Evolutionary conservation across 2,888 invertebrate species (phyloP).

Genomic region (Thumatha senex): DNA sequence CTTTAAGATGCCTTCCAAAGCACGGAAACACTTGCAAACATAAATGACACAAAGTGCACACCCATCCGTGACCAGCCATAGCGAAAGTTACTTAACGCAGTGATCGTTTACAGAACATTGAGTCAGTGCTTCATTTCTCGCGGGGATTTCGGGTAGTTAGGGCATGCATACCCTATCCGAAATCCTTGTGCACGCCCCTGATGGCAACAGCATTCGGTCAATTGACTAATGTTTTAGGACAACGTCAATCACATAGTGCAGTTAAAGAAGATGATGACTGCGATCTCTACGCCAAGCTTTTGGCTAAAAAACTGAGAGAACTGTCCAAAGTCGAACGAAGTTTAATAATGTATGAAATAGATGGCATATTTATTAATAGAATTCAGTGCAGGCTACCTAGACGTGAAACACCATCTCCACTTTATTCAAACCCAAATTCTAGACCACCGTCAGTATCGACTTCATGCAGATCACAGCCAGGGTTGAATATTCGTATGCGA

Average conservation of each 20-base stretch:
- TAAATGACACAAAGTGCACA: too few relatives aligned
- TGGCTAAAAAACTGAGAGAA: conserved; percentile 28
- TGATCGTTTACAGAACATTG: too few relatives aligned
- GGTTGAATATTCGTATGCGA: too few relatives aligned
- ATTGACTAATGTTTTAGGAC: conserved; percentile 15
- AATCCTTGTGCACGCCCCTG: too few relatives aligned
- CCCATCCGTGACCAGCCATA: too few relatives aligned
- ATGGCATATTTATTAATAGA: conserved; percentile 24
- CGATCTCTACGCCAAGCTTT: conserved; percentile 11
- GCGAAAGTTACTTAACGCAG: too few relatives aligned
- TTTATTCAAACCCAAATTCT: conserved; percentile 8
- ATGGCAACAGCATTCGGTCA: conserved; percentile 14
- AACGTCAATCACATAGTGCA: conserved; percentile 6
- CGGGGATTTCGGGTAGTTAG: too few relatives aligned
- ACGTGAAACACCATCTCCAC: conserved; percentile 12
- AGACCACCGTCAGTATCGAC: conserved; percentile 12
- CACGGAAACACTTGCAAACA: too few relatives aligned
- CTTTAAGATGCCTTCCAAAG: too few relatives aligned
- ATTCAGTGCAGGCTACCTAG: conserved; percentile 7
- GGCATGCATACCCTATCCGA: too few relatives aligned
- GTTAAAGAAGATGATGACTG: conserved; percentile 15
- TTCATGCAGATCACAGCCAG: conserved; percentile 17
- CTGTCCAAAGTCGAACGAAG: conserved; percentile 21
- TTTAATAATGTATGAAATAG: conserved; percentile 28
- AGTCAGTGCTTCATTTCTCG: too few relatives aligned